These are phyloP conservation scores for Clunio marinus DNA, from an alignment of 2,888 invertebrate species.

Conservation along the genomic window DNA sequence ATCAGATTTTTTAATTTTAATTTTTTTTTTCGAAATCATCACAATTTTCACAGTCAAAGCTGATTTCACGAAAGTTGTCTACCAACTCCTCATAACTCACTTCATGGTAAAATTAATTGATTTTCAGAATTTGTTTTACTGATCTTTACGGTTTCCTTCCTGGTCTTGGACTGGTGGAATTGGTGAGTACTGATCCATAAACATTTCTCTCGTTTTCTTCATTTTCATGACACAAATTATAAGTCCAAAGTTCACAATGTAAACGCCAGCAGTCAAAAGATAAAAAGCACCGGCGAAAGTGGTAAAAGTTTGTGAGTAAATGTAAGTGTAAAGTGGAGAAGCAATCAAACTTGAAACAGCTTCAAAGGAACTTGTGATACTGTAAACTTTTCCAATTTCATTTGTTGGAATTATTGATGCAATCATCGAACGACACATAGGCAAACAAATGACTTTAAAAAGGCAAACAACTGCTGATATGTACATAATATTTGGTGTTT, in stretches of 20 bases:
- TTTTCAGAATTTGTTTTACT: no score
- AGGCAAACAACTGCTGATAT: background rate
- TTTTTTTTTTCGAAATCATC: no score
- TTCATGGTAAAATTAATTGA: no score
- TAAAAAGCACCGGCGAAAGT: background rate
- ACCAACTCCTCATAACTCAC: no score
- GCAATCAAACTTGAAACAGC: background rate
- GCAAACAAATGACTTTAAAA: background rate
- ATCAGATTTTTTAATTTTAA: no score
- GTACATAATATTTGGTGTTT: background rate
- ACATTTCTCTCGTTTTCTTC: background rate
- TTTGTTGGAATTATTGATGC: background rate
- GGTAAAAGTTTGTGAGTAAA: background rate
- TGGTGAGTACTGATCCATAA: background rate
- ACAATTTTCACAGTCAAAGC: no score
- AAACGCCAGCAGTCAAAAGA: background rate
- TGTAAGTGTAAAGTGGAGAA: background rate
- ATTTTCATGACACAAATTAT: slow-evolving; percentile 53
- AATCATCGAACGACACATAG: background rate
- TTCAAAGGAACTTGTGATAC: background rate
- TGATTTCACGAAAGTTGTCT: no score
- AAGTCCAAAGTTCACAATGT: background rate
- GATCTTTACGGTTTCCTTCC: no score
- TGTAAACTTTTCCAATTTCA: background rate
- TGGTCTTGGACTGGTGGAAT: no score